Base-by-base conservation (phyloP, 2,888 invertebrate species). In the Drosophila lutescens region DNA sequence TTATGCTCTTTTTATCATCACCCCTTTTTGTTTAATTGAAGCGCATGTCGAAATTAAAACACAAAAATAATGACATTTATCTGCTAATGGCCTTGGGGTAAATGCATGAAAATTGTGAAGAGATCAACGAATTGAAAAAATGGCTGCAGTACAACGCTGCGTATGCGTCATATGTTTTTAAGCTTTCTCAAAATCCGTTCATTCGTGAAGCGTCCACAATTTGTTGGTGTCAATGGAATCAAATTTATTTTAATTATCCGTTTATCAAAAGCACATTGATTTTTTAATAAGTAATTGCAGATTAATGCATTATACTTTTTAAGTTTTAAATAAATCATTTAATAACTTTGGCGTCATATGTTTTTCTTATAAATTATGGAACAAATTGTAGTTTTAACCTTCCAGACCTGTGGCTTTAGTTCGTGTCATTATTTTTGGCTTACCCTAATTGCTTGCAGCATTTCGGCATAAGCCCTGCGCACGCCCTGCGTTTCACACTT, bases 21-120 rank as follows among this genome's bases (percentile, higher is more conserved):
- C 44, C 36, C 40, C 54, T 46, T 69, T 60, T 62, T 81, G 44
- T 73, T 79, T 77, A 81, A 85, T 77, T 77, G 69, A 81, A 79
- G 80, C 63, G 41, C 17, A 41, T 51, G 43, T 70, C 71, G 59
- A 79, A 85, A 77, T 79, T 72, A 67, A 80, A 60, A 63, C 17
- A 69, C 40, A 47, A 77, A 61, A 61, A 15, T 20, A 17, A 34
- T 40, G 47, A 17, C 58, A 32, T 34, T 47, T 59, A 54, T 54
- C 59, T 32, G 55, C 12, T 60, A 41, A 34, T 49, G 8, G 17
- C 26, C 32, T 47, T 34, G 55, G n/a, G 12, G 49, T n/a, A 65
- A 49, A 20, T 15, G 30, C 47, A 65, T 12, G 15, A 9, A 20
- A 54, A 20, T 17, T 10, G 46, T 32, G 9, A 36, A 23, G 23